phyloP scores from a whole-genome alignment of 2,113 vertebrate genomes.

The Chamaetylas fuelleborni region DNA sequence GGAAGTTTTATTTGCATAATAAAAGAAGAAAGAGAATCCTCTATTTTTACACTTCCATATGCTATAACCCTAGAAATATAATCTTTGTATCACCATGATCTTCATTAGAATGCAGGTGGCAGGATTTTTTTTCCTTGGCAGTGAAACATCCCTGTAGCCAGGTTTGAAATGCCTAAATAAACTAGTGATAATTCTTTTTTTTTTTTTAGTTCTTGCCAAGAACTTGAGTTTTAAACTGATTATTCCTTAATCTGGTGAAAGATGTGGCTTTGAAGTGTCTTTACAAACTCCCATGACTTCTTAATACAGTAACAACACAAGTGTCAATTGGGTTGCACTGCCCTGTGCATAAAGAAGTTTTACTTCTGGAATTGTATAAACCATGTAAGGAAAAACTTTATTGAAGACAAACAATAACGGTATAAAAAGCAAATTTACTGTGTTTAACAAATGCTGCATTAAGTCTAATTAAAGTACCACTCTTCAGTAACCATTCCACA shows the following conservation, averaged over 20 bases:
- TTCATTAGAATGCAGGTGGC: not conserved
- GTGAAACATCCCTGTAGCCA: not conserved
- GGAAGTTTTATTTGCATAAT: not conserved
- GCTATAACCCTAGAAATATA: not conserved
- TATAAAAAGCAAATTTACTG: not conserved
- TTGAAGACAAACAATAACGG: not conserved
- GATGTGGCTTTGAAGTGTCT: not conserved
- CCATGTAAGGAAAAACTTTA: not conserved
- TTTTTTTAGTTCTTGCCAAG: not conserved
- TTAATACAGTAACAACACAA: not conserved
- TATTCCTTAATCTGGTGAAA: not conserved
- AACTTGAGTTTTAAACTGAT: not conserved
- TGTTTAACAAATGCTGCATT: not conserved
- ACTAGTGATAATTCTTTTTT: not conserved
- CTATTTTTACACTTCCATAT: not conserved
- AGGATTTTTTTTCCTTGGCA: not conserved
- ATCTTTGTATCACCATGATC: not conserved
- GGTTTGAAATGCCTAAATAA: not conserved
- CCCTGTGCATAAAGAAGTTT: not conserved
- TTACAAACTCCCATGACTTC: not conserved
- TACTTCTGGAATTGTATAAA: not conserved
- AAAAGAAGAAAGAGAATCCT: not conserved
- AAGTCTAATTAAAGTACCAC: not conserved
- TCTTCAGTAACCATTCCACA: not conserved
- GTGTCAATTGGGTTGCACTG: not conserved